Evolutionary conservation across 2,888 invertebrate species (phyloP).

Genomic region (Omphaloscelis lunosa): DNA sequence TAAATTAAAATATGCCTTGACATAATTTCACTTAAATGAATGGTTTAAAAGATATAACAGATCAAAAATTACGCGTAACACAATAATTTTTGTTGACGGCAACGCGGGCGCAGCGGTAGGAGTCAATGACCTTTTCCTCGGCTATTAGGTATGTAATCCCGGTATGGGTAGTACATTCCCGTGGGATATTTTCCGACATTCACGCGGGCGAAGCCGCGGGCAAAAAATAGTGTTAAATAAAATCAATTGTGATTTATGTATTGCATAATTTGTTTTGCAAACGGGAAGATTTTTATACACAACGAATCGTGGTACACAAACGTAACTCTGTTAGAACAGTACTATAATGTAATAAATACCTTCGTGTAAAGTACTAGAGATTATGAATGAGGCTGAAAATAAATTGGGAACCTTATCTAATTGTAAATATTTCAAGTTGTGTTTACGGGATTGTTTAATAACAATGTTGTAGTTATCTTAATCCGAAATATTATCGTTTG

Average conservation of each 20-base stretch:
- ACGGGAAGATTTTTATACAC: conserved; percentile 30
- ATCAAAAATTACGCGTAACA: too few species aligned
- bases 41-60: too few species aligned
- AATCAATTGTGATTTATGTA: conserved; percentile 30
- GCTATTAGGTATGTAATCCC: too few species aligned
- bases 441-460: background rate
- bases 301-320: conserved; percentile 33
- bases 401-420: conserved; percentile 17
- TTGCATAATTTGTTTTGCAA: conserved; percentile 51
- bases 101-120: too few species aligned
- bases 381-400: conserved; percentile 33
- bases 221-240: too few species aligned
- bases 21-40: too few species aligned
- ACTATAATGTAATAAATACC: conserved; percentile 43
- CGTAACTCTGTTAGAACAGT: conserved; percentile 14
- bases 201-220: too few species aligned
- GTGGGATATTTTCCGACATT: too few species aligned
- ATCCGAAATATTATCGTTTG: conserved; percentile 1
- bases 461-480: conserved; percentile 18
- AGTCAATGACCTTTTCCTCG: too few species aligned
- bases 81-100: too few species aligned
- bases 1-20: too few species aligned
- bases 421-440: conserved; percentile 10
- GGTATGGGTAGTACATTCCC: too few species aligned
- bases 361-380: background rate